A percentile compares a stretch with the other conserved stretches of the same genome.
phyloP scores from a whole-genome alignment of 2,113 vertebrate genomes.

The Galbula dea region DNA sequence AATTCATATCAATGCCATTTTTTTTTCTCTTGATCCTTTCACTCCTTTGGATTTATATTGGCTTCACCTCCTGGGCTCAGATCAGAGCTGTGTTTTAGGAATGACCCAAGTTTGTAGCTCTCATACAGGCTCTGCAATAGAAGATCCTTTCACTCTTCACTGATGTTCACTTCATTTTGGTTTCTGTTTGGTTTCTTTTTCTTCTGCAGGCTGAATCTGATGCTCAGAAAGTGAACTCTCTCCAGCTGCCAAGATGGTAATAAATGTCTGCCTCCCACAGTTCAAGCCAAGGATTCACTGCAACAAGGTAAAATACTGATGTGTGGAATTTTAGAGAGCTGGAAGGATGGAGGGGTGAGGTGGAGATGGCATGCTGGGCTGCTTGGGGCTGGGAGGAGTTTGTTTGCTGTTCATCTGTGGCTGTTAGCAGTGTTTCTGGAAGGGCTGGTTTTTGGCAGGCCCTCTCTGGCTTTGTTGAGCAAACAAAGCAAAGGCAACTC shows the following conservation, averaged over 20 bases:
- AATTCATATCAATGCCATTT: background rate
- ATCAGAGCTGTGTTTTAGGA: background rate
- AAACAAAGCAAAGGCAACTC: background rate
- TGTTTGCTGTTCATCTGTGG: background rate
- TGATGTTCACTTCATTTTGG: background rate
- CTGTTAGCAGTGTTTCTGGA: background rate
- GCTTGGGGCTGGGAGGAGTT: background rate
- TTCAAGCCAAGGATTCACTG: constrained; percentile 85
- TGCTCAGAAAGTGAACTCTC: constrained; percentile 53
- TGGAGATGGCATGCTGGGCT: background rate
- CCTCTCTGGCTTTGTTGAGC: background rate
- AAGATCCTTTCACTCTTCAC: background rate
- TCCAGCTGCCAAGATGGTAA: constrained; percentile 81
- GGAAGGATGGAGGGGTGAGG: background rate
- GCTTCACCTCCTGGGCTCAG: background rate
- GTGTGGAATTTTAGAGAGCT: background rate
- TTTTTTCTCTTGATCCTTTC: background rate
- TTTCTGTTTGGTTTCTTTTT: background rate
- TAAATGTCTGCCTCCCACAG: constrained; percentile 88
- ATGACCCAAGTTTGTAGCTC: background rate
- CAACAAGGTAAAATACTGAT: constrained; percentile 82
- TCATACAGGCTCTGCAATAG: background rate
- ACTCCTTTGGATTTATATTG: background rate
- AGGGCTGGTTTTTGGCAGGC: background rate
- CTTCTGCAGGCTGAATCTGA: constrained; percentile 59